phyloP scores from a whole-genome alignment of 2,797 vertebrate genomes.

The Schizothorax lantsangensis region DNA sequence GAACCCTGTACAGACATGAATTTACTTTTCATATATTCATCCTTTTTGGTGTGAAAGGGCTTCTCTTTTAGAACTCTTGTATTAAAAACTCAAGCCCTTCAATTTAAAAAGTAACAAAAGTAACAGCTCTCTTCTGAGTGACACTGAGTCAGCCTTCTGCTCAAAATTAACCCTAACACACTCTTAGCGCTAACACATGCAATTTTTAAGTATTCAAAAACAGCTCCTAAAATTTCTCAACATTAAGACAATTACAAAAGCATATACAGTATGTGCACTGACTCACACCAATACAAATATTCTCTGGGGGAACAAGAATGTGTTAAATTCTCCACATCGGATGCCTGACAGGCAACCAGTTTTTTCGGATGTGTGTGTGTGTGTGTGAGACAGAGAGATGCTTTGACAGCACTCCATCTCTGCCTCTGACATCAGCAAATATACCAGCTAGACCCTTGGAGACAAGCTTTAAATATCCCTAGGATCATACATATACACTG shows the following conservation, averaged over 20 bases:
- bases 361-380: background rate
- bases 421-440: constrained; percentile 49
- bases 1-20: no score
- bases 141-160: constrained; percentile 16
- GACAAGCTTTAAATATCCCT: constrained; percentile 46
- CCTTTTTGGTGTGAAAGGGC: no score
- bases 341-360: background rate
- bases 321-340: background rate
- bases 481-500: constrained; percentile 29
- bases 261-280: background rate
- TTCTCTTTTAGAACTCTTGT: no score
- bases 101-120: no score
- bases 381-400: constrained; percentile 2
- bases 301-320: background rate
- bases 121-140: constrained; percentile 13
- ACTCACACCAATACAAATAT: constrained; percentile 2
- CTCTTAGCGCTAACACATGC: background rate
- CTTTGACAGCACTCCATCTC: constrained; percentile 48
- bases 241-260: background rate
- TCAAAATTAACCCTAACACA: constrained; percentile 3
- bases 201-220: background rate
- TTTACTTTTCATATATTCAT: no score
- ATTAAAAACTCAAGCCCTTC: no score
- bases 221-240: background rate
- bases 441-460: constrained; percentile 33